phyloP scores from a whole-genome alignment of 2,888 invertebrate species.

The Atethmia centrago region DNA sequence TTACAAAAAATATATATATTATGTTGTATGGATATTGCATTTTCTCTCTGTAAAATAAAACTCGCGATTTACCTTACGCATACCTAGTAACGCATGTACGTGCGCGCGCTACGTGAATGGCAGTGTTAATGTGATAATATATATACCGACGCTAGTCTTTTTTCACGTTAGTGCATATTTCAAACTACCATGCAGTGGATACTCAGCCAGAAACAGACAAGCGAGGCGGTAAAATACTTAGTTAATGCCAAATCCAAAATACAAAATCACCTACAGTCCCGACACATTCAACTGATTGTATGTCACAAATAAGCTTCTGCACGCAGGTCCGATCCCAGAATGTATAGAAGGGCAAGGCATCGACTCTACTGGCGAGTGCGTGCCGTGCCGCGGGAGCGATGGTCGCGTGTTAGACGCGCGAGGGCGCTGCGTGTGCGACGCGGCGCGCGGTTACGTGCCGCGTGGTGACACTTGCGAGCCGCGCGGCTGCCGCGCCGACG shows the following conservation, averaged over 20 bases:
- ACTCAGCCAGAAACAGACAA: neutral
- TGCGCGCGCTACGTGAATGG: neutral
- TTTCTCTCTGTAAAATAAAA: neutral
- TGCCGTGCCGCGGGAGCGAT: slow-evolving; percentile 92
- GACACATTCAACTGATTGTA: neutral
- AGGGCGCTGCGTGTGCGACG: slow-evolving; percentile 95
- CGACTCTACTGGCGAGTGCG: slow-evolving; percentile 94
- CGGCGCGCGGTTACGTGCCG: slow-evolving; percentile 94
- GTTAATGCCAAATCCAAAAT: neutral
- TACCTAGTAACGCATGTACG: neutral
- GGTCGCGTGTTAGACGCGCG: slow-evolving; percentile 94
- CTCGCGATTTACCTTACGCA: neutral
- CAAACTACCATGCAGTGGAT: neutral
- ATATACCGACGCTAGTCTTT: neutral
- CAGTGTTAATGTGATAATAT: neutral
- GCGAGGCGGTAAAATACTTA: neutral
- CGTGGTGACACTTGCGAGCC: slow-evolving; percentile 95
- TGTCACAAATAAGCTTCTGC: slow-evolving; percentile 1
- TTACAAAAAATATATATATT: neutral
- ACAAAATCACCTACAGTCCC: neutral
- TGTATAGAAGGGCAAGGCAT: slow-evolving; percentile 95
- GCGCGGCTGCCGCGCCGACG: slow-evolving; percentile 93
- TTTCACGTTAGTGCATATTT: neutral
- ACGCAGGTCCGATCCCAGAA: slow-evolving; percentile 89
- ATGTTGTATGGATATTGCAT: neutral